Base-by-base conservation (phyloP, 2,888 invertebrate genomes). In the Parochlus steinenii region DNA sequence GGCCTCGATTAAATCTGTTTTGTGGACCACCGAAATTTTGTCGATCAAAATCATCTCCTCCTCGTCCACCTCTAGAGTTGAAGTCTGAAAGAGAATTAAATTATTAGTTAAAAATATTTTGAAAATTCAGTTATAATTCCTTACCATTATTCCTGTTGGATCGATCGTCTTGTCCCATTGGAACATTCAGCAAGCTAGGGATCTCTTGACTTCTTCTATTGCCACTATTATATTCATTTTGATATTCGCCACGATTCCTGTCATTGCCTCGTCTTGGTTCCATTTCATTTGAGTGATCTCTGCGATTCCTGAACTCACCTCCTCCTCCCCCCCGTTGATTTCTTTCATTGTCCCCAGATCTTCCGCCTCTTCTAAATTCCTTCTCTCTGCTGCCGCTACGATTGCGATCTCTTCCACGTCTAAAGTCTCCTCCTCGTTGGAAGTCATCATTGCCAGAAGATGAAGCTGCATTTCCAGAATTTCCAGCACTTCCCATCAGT, bases 171-270 rank as follows among this genome's bases (percentile, higher is more conserved):
- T 43, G 48, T 19, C 41, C n/a, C 46, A 39, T 18, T 7, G 34
- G 4, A 14, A 28, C 28, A 11, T 27, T 28, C 4, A 34, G n/a
- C n/a, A 34, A 12, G 12, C 34, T 34, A 18, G 34, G 34, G 16
- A 34, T 34, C 4, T 34, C 34, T 55, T 55, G 10, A 54, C 51
- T 3, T 50, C 47, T 3, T 37, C 41, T 40, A 10, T 45, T 44
- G 3, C 43, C 39, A 2, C 46, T 46, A 20, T 48, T 49, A 16
- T 47, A 45, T 11, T 55, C 55, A 10, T 34, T 34, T 22, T 34
- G 34, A 11, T 11, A 17, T 2, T 14, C 17, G 22, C 33, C 33
- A 26, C 11, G 23, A 22, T n/a, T n/a, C n/a, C n/a, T n/a, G n/a
- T n/a, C n/a, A n/a, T n/a, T n/a, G n/a, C n/a, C n/a, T n/a, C n/a